Evolutionary conservation across 2,113 vertebrate species (phyloP), one percentile per base, ranked within the genome.

Genomic region (Prunella fulvescens): DNA sequence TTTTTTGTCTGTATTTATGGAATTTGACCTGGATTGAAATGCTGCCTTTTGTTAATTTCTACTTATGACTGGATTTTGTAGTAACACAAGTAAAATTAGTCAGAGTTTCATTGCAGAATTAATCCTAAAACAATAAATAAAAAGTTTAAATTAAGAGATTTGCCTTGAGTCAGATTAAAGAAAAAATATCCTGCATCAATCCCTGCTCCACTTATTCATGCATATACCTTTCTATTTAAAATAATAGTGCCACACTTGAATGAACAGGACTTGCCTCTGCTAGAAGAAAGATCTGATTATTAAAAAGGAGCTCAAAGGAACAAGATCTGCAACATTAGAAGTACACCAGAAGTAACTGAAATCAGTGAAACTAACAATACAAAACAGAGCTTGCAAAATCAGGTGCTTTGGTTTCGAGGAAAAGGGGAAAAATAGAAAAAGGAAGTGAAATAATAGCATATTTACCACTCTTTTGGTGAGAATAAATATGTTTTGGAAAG

Each of bases 401-500:
- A 84, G 20, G 8, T 69, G 23, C 13, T 77, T 79, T 28, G 14
- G 12, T 61, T 81, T 69, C 35, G 28, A 80, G 39, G 31, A 58
- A 88, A 93, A 83, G 17, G 35, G 67, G 16, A 56, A 80, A 87
- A 85, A 48, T 7, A 40, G 12, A 53, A 65, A 84, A 88, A 20
- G 3, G 9, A 66, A 72, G 28, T 35, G 44, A 90, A 90, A 78
- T 42, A 51, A 56, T 23, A 39, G 16, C 35, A 72, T 58, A 58
- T 88, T 91, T 92, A 50, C 22, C 10, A 28, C 16, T 88, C 33
- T 19, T 79, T 88, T 28, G 56, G 26, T 57, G 74, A 90, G 74
- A 91, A 88, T 62, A 92, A 93, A 47, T 51, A 81, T 23, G 9
- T 72, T 94, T 97, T 72, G 53, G 51, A 81, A 85, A 82, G 42